A percentile compares a stretch with the other conserved stretches of the same genome.
Evolutionary conservation across 2,888 invertebrate species (phyloP).

Genomic region (Vanessa cardui): DNA sequence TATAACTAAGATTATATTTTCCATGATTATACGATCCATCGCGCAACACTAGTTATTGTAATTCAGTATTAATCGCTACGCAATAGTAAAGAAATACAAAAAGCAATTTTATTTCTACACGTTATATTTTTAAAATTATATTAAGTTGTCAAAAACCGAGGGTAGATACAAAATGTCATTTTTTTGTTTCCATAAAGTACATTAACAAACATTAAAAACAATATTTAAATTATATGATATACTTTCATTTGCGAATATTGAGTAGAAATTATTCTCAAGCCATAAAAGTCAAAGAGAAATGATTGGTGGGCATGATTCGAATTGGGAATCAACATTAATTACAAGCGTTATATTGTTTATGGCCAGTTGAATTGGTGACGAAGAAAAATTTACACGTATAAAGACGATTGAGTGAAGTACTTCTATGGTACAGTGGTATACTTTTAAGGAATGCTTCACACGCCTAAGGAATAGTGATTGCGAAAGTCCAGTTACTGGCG

Average conservation of each 20-base stretch:
- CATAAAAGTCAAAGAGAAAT: slow-evolving; percentile 68
- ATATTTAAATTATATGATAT: slow-evolving; percentile 9
- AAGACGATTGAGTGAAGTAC: slow-evolving; percentile 52
- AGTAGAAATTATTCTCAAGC: slow-evolving; percentile 60
- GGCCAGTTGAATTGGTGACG: slow-evolving; percentile 42
- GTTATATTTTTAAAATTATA: neutral
- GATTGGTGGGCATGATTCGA: slow-evolving; percentile 55
- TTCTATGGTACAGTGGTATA: slow-evolving; percentile 63
- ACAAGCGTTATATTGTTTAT: slow-evolving; percentile 60
- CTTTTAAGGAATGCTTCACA: slow-evolving; percentile 71
- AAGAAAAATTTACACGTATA: slow-evolving; percentile 62
- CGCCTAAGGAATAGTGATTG: slow-evolving; percentile 77
- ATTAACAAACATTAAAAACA: slow-evolving; percentile 12
- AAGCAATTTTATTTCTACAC: neutral
- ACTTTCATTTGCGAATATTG: slow-evolving; percentile 60
- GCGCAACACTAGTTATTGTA: slow-evolving; percentile 3
- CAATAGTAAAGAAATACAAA: neutral
- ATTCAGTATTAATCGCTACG: neutral
- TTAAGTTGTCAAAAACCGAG: neutral
- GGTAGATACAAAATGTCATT: neutral
- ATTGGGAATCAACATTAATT: slow-evolving; percentile 58
- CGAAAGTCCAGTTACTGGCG: slow-evolving; percentile 78
- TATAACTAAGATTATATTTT: no score
- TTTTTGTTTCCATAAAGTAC: neutral
- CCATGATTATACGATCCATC: neutral